A percentile compares a stretch with the other conserved stretches of the same genome.
These are phyloP conservation scores for Acanthisitta chloris DNA, from an alignment of 2,113 vertebrate species.

Conservation along the genomic window DNA sequence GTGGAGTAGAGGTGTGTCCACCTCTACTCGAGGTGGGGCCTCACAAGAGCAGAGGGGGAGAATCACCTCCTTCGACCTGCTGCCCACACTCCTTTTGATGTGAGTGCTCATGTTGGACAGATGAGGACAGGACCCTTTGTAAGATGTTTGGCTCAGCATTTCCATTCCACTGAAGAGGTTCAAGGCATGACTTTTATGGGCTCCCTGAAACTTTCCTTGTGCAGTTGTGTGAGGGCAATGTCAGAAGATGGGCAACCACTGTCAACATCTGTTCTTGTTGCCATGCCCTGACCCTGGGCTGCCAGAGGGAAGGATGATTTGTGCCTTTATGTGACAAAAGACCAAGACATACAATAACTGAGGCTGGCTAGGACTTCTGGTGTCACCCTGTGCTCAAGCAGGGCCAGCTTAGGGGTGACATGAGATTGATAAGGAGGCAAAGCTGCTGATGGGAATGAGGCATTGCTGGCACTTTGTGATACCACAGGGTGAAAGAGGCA, in stretches of 20 bases:
- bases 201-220: not conserved
- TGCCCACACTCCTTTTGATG: too few relatives aligned
- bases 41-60: too few relatives aligned
- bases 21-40: too few relatives aligned
- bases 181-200: not conserved
- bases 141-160: not conserved
- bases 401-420: not conserved
- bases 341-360: not conserved
- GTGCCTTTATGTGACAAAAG: not conserved
- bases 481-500: not conserved
- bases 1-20: too few relatives aligned
- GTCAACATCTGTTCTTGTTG: not conserved
- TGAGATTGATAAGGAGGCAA: not conserved
- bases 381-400: not conserved
- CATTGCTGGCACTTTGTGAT: not conserved
- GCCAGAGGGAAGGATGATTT: not conserved
- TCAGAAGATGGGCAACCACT: not conserved
- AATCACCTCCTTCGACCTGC: too few relatives aligned
- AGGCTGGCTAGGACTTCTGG: not conserved
- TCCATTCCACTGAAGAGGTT: not conserved
- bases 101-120: too few relatives aligned
- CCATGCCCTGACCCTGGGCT: not conserved
- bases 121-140: not conserved
- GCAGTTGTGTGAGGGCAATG: not conserved
- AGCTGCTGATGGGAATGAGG: not conserved